Evolutionary conservation across 2,113 vertebrate species (phyloP).

Genomic region (Holacanthus passer): DNA sequence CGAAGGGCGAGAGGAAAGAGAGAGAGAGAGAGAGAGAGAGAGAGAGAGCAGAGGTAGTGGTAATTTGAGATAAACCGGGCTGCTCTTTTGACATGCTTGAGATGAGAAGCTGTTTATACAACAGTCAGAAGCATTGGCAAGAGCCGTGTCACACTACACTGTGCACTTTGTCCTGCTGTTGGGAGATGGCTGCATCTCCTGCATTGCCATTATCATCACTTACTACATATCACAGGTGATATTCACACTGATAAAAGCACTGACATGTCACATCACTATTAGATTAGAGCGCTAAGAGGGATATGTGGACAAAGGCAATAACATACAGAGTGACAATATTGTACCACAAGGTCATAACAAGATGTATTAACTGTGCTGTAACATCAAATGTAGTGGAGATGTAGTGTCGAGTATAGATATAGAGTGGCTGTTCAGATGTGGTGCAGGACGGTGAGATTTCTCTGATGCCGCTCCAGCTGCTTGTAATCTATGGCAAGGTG

Average conservation of each 20-base stretch:
- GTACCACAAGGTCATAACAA: conserved; percentile 67
- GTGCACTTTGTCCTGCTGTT: conserved; percentile 75
- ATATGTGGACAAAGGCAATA: conserved; percentile 76
- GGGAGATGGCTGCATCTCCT: conserved; percentile 73
- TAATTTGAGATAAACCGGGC: conserved; percentile 71
- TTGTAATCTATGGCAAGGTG: conserved; percentile 33
- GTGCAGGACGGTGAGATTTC: conserved; percentile 50
- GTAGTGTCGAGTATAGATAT: conserved; percentile 58
- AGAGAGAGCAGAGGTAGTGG: conserved; percentile 65
- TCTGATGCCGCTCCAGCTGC: conserved; percentile 47
- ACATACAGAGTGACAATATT: conserved; percentile 73
- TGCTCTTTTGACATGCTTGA: conserved; percentile 69
- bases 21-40: conserved; percentile 46
- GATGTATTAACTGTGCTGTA: conserved; percentile 67
- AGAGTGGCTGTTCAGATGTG: conserved; percentile 76
- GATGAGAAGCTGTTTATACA: conserved; percentile 69
- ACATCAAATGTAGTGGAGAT: conserved; percentile 78
- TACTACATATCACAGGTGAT: conserved; percentile 52
- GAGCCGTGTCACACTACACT: conserved; percentile 71
- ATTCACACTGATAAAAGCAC: conserved; percentile 53
- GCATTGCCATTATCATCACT: conserved; percentile 51
- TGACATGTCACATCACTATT: conserved; percentile 54
- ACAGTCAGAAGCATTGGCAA: conserved; percentile 69
- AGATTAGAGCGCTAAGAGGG: conserved; percentile 43
- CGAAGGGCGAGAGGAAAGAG: conserved; percentile 82